A percentile compares a stretch with the other conserved stretches of the same genome.
These are phyloP conservation scores for Saturnia japonica DNA, from an alignment of 2,888 invertebrate genomes.

Conservation along the genomic window DNA sequence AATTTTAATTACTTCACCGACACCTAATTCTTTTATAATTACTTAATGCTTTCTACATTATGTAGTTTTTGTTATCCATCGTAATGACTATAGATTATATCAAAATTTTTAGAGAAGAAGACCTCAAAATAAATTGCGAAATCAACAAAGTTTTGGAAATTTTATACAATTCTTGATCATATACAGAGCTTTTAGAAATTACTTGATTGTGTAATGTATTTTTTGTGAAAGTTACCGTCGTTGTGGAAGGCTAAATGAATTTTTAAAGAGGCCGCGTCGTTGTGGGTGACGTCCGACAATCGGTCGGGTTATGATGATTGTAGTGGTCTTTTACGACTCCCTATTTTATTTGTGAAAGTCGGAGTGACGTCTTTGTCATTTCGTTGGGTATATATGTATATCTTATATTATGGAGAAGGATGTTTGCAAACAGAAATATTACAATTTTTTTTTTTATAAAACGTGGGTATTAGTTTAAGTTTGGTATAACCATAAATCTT, in stretches of 20 bases:
- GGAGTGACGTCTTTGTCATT: conserved; percentile 56
- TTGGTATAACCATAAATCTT: conserved; percentile 40
- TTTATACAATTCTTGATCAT: not conserved
- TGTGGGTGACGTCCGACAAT: conserved; percentile 48
- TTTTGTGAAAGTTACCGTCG: conserved; percentile 27
- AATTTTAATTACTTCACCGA: not conserved
- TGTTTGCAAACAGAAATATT: conserved; percentile 64
- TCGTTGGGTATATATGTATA: conserved; percentile 58
- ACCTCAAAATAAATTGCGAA: not conserved
- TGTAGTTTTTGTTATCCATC: not conserved
- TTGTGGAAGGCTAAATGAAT: conserved; percentile 53
- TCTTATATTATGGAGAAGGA: conserved; percentile 59
- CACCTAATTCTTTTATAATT: not conserved
- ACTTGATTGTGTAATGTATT: conserved; percentile 15
- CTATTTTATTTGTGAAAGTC: conserved; percentile 74
- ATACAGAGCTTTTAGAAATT: conserved; percentile 28
- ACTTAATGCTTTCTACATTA: not conserved
- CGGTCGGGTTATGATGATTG: conserved; percentile 75
- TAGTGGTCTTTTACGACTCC: conserved; percentile 75
- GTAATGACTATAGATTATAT: not conserved
- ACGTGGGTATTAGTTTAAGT: conserved; percentile 44
- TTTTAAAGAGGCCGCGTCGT: conserved; percentile 61
- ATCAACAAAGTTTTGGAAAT: not conserved
- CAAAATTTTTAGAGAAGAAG: not conserved
- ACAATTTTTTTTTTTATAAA: conserved; percentile 46